Base-by-base conservation (phyloP, 2,113 vertebrate genomes). In the Promerops cafer region DNA sequence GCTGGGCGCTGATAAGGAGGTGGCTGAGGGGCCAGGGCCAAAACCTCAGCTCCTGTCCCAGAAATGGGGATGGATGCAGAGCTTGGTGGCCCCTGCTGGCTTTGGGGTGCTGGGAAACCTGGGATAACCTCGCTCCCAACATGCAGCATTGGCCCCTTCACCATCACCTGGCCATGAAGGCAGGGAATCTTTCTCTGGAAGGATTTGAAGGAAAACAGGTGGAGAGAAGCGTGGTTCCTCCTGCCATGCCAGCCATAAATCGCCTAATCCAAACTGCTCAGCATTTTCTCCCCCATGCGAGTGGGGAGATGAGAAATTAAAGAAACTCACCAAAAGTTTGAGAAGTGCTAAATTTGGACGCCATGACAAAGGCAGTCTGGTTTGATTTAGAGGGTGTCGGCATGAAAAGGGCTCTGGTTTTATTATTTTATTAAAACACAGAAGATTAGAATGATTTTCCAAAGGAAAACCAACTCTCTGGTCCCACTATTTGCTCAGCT, bases 1-100 rank as follows among this genome's bases (percentile, higher is more conserved):
- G 49, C 96, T 61, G 97, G 95, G 97, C 79, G 40, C 96, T 97
- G 97, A 92, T 98, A 98, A 97, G 95, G 78, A 80, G 94, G 93
- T 84, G 88, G 84, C 96, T 57, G 82, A 52, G 91, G 70, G 83
- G 91, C 76, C 9, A 1, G 69, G 76, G 57, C 85, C 94, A 90
- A 87, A 95, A 69, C 75, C 7, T 6, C 87, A 54, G 65, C 82
- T 76, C 61, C 57, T 0, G 1, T n/a, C 63, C 39, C 21, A 9
- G 79, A 44, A 61, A 53, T 30, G 65, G 69, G 56, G 39, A 47
- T 33, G 75, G 72, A 33, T 13, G 52, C 2, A 2, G 52, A 74
- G 52, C 42, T 15, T 5, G 16, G 85, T n/a, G 52, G 19, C 11
- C 90, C 42, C 31, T 50, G 53, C 45, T 16, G 23, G 4, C 5